Evolutionary conservation across 1,140 invertebrate species (phyloP), one percentile per base, ranked within the genome.

Genomic region (Drosophila yakuba): DNA sequence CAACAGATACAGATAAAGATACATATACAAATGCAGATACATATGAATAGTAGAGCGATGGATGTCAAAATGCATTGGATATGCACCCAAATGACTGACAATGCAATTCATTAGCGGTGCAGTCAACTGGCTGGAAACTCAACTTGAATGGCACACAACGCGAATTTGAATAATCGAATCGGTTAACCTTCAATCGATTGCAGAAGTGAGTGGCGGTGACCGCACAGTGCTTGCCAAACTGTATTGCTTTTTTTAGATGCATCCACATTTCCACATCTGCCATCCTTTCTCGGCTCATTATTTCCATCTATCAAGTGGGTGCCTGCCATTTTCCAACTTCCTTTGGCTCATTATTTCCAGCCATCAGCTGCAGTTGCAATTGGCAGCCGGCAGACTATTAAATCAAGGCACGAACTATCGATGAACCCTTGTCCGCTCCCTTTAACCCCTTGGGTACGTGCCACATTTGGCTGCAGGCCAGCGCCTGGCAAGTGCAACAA

Each of bases 341-440:
- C 23, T 52, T 15, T 14, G 60, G 32, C 60, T 68, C 64, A 68
- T 68, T 68, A 68, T 32, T 68, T 68, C 38, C 28, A 43, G 60
- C 59, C 64, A 68, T 68, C 64, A 64, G 64, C 39, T 68, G 61
- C 81, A 84, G 73, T 75, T 83, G 75, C 72, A 80, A 54, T 90
- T 88, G 84, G 66, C 84, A 88, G 68, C 69, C 35, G 36, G 57
- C 58, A 89, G 84, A 90, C 84, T 74, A 84, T 89, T 88, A 88
- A 88, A 88, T 88, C 84, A 88, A 84, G 64, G 84, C 83, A 88
- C 83, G 83, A 88, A 88, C 83, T 83, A 88, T 88, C 80, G 76
- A 86, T 83, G 76, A 78, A 88, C 78, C 78, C 63, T 36, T 60
- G 41, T 55, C 48, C 38, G 3, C 4, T 3, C 62, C 8, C n/a